Evolutionary conservation across 2,113 vertebrate genomes (phyloP).

Genomic region (human (Homo sapiens)): DNA sequence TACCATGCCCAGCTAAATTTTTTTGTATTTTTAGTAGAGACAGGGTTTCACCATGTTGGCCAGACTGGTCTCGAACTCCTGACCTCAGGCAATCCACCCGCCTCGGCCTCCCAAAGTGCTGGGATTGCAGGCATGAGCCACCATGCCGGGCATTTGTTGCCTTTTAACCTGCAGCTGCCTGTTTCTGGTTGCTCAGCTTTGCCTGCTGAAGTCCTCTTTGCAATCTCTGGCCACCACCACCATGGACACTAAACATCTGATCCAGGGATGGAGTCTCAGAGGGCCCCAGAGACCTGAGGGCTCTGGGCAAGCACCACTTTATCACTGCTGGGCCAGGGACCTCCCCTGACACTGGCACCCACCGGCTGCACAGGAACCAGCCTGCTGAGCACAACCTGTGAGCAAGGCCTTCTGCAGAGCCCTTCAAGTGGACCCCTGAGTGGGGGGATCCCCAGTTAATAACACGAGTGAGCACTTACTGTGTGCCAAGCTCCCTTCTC

Average conservation of each 20-base stretch:
- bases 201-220: neutral
- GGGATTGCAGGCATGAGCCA: too few relatives aligned
- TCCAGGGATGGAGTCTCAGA: neutral
- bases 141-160: fast-evolving
- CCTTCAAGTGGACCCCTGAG: neutral
- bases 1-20: too few relatives aligned
- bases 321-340: neutral
- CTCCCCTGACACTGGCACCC: neutral
- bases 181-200: neutral
- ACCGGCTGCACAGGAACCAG: neutral
- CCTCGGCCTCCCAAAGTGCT: too few relatives aligned
- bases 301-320: neutral
- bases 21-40: too few relatives aligned
- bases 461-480: neutral
- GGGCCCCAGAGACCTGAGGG: neutral
- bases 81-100: too few relatives aligned
- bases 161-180: neutral
- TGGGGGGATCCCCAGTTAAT: fast-evolving
- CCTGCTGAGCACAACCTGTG: neutral
- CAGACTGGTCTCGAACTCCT: too few relatives aligned
- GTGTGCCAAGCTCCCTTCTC: neutral
- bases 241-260: neutral
- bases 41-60: too few relatives aligned
- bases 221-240: neutral
- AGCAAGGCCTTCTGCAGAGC: neutral